Conservation (phyloP, 2,888 invertebrate species). For the Athrips mouffetella region DNA sequence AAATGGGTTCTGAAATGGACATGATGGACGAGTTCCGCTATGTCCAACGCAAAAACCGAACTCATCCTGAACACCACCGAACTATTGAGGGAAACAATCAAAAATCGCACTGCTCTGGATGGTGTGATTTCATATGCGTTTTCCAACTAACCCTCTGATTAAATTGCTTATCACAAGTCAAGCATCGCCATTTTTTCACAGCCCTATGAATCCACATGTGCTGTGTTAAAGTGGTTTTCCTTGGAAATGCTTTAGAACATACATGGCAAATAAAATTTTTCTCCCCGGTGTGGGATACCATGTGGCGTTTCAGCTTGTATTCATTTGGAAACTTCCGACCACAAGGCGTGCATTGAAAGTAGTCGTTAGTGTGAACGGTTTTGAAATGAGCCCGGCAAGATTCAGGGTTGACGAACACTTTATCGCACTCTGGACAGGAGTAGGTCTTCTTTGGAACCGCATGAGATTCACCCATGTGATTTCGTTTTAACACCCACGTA, state of each 20-base stretch:
- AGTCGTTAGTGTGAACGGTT: conserved; percentile 26
- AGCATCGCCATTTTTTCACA: conserved; percentile 29
- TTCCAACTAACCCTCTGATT: conserved; percentile 34
- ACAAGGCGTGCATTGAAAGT: conserved; percentile 24
- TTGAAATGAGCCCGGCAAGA: conserved; percentile 31
- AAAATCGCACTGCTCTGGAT: conserved; percentile 42
- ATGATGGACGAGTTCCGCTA: not conserved
- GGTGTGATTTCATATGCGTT: conserved; percentile 40
- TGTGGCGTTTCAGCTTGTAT: conserved; percentile 46
- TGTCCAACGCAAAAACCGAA: not conserved
- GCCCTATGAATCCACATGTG: conserved; percentile 36
- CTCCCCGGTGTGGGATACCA: conserved; percentile 48
- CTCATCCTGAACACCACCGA: not conserved
- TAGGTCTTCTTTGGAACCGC: conserved; percentile 25
- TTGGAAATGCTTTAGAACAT: conserved; percentile 37
- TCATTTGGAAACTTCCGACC: conserved; percentile 43
- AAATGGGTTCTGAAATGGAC: no score
- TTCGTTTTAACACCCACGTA: conserved; percentile 26
- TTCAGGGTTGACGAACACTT: conserved; percentile 28
- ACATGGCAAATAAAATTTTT: conserved; percentile 45
- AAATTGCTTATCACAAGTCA: conserved; percentile 30
- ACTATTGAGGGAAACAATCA: conserved; percentile 10
- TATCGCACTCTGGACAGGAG: conserved; percentile 35
- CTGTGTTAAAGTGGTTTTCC: conserved; percentile 27
- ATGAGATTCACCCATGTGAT: conserved; percentile 32